These are phyloP conservation scores for Brachyalestes nurse DNA, from an alignment of 2,797 vertebrate species.

Conservation along the genomic window DNA sequence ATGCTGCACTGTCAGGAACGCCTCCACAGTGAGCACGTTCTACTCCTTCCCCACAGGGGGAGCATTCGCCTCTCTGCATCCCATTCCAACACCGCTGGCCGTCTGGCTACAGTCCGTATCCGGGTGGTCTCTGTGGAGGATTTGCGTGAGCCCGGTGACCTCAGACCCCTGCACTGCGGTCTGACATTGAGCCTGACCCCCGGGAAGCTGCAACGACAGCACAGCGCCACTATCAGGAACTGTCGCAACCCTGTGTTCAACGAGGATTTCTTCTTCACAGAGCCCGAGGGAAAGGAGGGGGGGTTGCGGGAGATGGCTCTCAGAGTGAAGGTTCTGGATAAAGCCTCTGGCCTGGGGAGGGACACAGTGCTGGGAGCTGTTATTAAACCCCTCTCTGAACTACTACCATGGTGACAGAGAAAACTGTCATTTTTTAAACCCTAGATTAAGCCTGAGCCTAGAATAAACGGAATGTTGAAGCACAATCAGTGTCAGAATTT, in stretches of 20 bases:
- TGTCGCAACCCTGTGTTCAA: slow-evolving; percentile 72
- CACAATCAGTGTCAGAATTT: not conserved
- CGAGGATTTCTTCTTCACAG: slow-evolving; percentile 78
- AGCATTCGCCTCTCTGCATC: slow-evolving; percentile 65
- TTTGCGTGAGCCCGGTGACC: slow-evolving; percentile 56
- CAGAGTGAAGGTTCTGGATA: slow-evolving; percentile 74
- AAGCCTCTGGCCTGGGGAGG: slow-evolving; percentile 66
- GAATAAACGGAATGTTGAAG: not conserved
- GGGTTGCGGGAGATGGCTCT: slow-evolving; percentile 67
- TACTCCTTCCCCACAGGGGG: slow-evolving; percentile 67
- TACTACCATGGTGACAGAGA: slow-evolving; percentile 52
- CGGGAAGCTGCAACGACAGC: slow-evolving; percentile 73
- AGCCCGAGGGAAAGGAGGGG: slow-evolving; percentile 63
- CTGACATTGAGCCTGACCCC: slow-evolving; percentile 73
- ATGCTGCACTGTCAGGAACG: slow-evolving; percentile 69
- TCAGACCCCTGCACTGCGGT: slow-evolving; percentile 63
- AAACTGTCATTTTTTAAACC: not conserved
- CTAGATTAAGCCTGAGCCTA: not conserved
- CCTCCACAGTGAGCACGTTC: slow-evolving; percentile 66
- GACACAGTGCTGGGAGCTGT: slow-evolving; percentile 66
- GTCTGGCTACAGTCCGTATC: slow-evolving; percentile 64
- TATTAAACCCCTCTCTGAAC: slow-evolving; percentile 67
- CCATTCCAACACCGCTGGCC: slow-evolving; percentile 21
- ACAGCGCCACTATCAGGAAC: slow-evolving; percentile 72
- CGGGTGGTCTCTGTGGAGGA: slow-evolving; percentile 72